A percentile compares a stretch with the other conserved stretches of the same genome.
phyloP scores from a whole-genome alignment of 2,888 invertebrate genomes.

The Anoplius nigerrimus region DNA sequence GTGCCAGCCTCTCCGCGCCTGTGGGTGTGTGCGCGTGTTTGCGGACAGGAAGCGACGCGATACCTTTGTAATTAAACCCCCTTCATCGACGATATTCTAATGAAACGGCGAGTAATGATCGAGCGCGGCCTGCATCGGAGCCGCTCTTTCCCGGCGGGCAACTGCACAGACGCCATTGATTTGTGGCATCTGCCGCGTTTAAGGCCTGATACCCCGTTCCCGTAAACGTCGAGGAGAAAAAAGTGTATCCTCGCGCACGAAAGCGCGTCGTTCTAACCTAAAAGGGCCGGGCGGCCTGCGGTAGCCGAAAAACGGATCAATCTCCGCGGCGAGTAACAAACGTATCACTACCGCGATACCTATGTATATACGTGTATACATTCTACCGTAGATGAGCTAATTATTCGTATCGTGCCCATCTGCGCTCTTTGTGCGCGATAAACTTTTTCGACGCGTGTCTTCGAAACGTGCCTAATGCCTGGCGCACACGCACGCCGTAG shows the following conservation, averaged over 20 bases:
- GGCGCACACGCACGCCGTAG: too few relatives aligned
- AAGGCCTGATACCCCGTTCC: background rate
- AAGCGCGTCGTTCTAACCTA: background rate
- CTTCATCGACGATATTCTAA: constrained; percentile 69
- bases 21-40: constrained; percentile 69
- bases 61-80: constrained; percentile 68
- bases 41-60: constrained; percentile 60
- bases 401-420: too few relatives aligned
- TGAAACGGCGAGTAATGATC: constrained; percentile 67
- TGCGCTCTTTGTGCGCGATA: too few relatives aligned
- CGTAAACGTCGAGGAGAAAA: background rate
- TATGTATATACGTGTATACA: too few relatives aligned
- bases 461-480: too few relatives aligned
- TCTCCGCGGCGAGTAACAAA: too few relatives aligned
- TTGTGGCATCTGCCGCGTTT: background rate
- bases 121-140: constrained; percentile 38
- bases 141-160: background rate
- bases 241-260: background rate
- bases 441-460: too few relatives aligned
- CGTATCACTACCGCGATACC: too few relatives aligned
- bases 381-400: too few relatives aligned
- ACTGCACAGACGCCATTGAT: constrained; percentile 1
- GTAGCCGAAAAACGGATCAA: too few relatives aligned
- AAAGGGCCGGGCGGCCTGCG: too few relatives aligned
- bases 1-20: constrained; percentile 62